Percentiles rank a stretch among this genome's conserved stretches.
These are phyloP conservation scores for Spinus pinus DNA, from an alignment of 2,797 vertebrate species.

Conservation along the genomic window DNA sequence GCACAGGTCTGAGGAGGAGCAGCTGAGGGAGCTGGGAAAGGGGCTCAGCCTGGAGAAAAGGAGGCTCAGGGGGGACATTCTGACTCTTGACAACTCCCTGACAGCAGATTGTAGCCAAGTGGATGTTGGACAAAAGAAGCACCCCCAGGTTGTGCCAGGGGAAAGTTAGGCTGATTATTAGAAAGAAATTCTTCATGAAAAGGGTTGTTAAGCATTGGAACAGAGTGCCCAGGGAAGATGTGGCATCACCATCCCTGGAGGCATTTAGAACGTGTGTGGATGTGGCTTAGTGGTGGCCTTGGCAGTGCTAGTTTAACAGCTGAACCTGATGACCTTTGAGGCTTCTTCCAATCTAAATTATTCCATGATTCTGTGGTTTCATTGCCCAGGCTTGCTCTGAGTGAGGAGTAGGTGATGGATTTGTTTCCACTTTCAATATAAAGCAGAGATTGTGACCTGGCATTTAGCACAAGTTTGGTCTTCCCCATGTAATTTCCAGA, in stretches of 20 bases:
- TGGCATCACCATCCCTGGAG: neutral
- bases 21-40: neutral
- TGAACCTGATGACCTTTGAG: neutral
- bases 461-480: neutral
- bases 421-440: neutral
- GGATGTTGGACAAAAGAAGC: neutral
- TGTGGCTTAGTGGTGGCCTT: neutral
- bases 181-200: neutral
- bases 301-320: neutral
- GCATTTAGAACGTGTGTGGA: neutral
- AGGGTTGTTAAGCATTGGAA: neutral
- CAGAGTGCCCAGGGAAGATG: neutral
- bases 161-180: neutral
- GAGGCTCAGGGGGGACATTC: accelerated
- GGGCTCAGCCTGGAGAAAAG: neutral
- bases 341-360: neutral
- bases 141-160: accelerated
- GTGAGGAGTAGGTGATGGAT: neutral
- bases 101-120: accelerated
- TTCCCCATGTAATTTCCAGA: neutral
- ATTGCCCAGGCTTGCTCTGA: neutral
- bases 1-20: neutral
- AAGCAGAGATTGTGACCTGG: neutral
- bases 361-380: neutral
- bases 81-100: accelerated